Conservation (phyloP, 2,797 vertebrate species). For the Cirrhinus mrigala region DNA sequence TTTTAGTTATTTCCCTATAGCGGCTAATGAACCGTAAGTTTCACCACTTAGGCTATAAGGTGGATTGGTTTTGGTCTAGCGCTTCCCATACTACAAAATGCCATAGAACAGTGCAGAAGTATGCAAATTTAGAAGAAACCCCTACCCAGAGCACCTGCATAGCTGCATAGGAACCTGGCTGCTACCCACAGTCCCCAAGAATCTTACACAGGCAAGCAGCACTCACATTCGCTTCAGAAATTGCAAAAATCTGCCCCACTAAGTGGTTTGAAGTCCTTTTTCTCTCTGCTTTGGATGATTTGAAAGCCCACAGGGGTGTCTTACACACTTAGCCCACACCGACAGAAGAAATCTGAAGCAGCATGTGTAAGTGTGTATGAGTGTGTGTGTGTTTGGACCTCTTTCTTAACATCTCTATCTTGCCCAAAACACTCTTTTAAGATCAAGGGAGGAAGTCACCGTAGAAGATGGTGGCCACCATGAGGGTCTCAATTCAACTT, state of each 20-base stretch:
- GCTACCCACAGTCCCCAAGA: not conserved
- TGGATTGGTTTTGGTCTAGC: not conserved
- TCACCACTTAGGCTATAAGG: no score
- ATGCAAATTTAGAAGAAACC: not conserved
- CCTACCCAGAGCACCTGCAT: not conserved
- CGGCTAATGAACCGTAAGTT: no score
- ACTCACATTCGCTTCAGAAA: slow-evolving; percentile 14
- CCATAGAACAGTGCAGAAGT: not conserved
- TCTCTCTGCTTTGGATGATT: slow-evolving; percentile 22
- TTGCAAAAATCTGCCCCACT: not conserved
- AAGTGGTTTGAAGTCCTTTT: slow-evolving; percentile 13
- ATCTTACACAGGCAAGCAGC: not conserved
- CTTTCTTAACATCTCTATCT: slow-evolving; percentile 6
- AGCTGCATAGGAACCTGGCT: not conserved
- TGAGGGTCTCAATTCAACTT: slow-evolving; percentile 37
- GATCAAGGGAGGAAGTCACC: slow-evolving; percentile 6
- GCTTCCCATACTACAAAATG: not conserved
- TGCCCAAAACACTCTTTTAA: slow-evolving; percentile 20
- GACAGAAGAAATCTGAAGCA: not conserved
- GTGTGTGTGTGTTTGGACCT: not conserved
- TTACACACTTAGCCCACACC: slow-evolving; percentile 14
- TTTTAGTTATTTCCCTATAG: no score
- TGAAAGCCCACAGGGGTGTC: not conserved
- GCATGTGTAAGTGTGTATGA: not conserved
- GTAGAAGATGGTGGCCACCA: not conserved